Percentiles rank a stretch among this genome's conserved stretches.
Conservation (phyloP, 2,113 vertebrate genomes). For the Tenebrosternarchus preto region DNA sequence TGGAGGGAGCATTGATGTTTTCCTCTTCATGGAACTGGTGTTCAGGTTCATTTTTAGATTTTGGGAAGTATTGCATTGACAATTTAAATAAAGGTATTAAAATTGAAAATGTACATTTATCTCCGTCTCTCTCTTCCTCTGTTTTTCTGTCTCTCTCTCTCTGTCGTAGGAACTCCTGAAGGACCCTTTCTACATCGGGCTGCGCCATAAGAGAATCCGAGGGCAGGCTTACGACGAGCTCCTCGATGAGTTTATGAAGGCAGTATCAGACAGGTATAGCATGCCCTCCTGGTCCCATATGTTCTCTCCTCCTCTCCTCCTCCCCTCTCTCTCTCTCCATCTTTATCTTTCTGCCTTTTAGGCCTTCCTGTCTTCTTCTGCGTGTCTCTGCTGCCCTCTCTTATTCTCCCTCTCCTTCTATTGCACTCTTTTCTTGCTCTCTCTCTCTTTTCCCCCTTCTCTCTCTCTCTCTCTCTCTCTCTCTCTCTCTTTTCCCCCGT, state of each 20-base stretch:
- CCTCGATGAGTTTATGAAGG: conserved; percentile 96
- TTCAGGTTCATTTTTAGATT: too few relatives aligned
- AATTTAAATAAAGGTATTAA: too few relatives aligned
- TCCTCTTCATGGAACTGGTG: too few relatives aligned
- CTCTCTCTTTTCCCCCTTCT: background rate
- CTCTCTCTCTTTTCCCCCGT: too few relatives aligned
- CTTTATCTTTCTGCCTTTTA: background rate
- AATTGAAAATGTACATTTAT: too few relatives aligned
- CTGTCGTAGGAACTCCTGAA: conserved; percentile 81
- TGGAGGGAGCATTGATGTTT: too few relatives aligned
- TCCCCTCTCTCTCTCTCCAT: too few relatives aligned
- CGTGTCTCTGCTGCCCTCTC: background rate
- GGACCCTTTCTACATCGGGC: conserved; percentile 93
- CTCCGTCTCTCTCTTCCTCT: too few relatives aligned
- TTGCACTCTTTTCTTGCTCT: background rate
- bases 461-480: background rate
- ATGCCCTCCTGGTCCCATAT: too few relatives aligned
- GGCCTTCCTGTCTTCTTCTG: background rate
- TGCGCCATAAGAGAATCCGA: conserved; percentile 89
- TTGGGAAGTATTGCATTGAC: too few relatives aligned
- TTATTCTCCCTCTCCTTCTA: background rate
- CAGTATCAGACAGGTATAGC: conserved; percentile 87
- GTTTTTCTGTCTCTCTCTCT: too few relatives aligned
- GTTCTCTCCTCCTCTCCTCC: too few relatives aligned
- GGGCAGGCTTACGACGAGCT: conserved; percentile 89